Evolutionary conservation across 2,113 vertebrate genomes (phyloP).

Genomic region (Paradoxurus hermaphroditus): DNA sequence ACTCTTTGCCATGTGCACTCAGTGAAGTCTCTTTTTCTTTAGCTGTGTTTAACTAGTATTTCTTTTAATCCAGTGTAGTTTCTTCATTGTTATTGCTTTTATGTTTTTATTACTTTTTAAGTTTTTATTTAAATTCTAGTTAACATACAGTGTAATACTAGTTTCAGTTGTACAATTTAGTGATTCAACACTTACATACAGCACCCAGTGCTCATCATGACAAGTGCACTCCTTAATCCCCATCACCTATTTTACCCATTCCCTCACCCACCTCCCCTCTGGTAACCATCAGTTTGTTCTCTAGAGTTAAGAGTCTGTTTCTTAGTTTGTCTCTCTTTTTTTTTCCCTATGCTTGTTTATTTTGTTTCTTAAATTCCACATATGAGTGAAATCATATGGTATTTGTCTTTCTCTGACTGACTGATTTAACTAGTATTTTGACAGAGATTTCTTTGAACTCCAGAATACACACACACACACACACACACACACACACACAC

Average conservation of each 20-base stretch:
- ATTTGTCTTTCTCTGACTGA: not conserved
- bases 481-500: not conserved
- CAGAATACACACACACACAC: not conserved
- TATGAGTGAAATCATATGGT: not conserved
- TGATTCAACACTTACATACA: not conserved
- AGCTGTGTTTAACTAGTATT: not conserved
- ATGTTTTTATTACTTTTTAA: not conserved
- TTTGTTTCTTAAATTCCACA: not conserved
- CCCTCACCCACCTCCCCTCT: not conserved
- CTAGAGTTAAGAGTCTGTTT: not conserved
- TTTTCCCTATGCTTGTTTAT: not conserved
- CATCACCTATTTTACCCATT: not conserved
- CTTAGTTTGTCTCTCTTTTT: not conserved
- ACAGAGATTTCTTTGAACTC: not conserved
- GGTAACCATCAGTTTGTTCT: not conserved
- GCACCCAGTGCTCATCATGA: not conserved
- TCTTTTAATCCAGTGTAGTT: not conserved
- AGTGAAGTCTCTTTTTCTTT: constrained; percentile 17
- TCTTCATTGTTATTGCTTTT: not conserved
- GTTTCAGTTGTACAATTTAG: not conserved
- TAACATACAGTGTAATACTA: not conserved
- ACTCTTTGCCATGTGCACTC: not conserved
- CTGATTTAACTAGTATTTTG: not conserved
- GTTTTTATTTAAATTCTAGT: not conserved
- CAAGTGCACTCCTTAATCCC: not conserved